Evolutionary conservation across 2,797 vertebrate genomes (phyloP), one percentile per base, ranked within the genome.

Genomic region (Falco columbarius): DNA sequence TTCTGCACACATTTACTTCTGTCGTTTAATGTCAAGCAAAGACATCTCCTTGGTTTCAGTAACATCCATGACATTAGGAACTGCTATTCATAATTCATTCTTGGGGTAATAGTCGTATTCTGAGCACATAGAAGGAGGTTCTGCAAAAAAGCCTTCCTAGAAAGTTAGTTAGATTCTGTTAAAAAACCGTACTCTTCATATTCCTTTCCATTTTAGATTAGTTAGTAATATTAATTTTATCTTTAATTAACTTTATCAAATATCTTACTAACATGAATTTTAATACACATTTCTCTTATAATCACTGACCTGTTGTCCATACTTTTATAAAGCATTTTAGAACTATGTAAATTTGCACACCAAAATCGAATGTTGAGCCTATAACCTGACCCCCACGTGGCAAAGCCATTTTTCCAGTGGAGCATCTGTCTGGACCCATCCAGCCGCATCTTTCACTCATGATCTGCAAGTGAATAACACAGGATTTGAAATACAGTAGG

Each of bases 401-500:
- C 56, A 87, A 85, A 85, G 18, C 32, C 56, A 42, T 49, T 74
- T 89, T 95, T 73, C 61, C 72, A 71, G 58, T 34, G 40, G 19
- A 89, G 86, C 96, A 95, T 93, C 90, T 96, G 96, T 96, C 86
- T 30, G 6, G 81, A 70, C 86, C 90, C 62, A 54, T 96, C 89
- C 89, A 93, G 55, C 46, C 68, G 0, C 55, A 77, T 79, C 79
- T 91, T 91, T 97, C 79, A 68, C n/a, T 88, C 79, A 17, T 34
- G 73, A 91, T 89, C 89, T 88, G 65, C 90, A 70, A 88, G 72
- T 61, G 89, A 58, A 70, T 89, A 96, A 94, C 65, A 55, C 6
- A 38, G 89, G 90, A 93, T 95, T 93, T 97, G 79, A 93, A 96
- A 94, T 38, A 93, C 84, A 96, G 89, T 91, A 95, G 93, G 74